These are phyloP conservation scores for Prionace glauca DNA, from an alignment of 2,797 vertebrate species.

Conservation along the genomic window DNA sequence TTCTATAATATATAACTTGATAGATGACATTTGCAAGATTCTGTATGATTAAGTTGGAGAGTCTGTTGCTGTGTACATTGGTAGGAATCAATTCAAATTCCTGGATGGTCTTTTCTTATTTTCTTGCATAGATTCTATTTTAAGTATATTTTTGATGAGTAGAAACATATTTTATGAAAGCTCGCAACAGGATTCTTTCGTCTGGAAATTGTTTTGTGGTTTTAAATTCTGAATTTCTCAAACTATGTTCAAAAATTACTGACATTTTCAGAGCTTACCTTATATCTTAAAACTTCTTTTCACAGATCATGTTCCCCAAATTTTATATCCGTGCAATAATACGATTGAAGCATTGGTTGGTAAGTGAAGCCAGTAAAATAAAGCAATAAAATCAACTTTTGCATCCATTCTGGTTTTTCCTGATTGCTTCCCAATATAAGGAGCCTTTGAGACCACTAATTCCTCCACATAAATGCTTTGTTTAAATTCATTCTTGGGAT, in stretches of 20 bases:
- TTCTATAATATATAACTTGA: neutral
- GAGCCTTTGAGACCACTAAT: neutral
- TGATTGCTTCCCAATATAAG: neutral
- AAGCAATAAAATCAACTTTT: neutral
- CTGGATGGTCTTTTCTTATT: neutral
- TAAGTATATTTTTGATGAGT: neutral
- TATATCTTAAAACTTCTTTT: neutral
- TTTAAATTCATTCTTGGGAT: neutral
- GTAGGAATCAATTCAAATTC: neutral
- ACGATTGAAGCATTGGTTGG: conserved; percentile 40
- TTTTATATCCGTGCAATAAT: conserved; percentile 39
- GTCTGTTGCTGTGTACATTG: neutral
- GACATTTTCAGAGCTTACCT: neutral
- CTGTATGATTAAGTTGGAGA: neutral
- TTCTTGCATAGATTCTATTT: neutral
- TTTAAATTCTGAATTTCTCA: neutral
- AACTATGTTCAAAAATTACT: neutral
- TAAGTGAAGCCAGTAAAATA: conserved; percentile 36
- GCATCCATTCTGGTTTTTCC: neutral
- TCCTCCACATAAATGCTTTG: neutral
- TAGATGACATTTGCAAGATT: neutral
- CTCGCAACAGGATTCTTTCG: neutral
- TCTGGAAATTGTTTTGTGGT: neutral
- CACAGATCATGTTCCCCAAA: conserved; percentile 1
- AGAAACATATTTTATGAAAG: neutral